Evolutionary conservation across 2,797 vertebrate species (phyloP).

Genomic region (Tokudaia muenninki): DNA sequence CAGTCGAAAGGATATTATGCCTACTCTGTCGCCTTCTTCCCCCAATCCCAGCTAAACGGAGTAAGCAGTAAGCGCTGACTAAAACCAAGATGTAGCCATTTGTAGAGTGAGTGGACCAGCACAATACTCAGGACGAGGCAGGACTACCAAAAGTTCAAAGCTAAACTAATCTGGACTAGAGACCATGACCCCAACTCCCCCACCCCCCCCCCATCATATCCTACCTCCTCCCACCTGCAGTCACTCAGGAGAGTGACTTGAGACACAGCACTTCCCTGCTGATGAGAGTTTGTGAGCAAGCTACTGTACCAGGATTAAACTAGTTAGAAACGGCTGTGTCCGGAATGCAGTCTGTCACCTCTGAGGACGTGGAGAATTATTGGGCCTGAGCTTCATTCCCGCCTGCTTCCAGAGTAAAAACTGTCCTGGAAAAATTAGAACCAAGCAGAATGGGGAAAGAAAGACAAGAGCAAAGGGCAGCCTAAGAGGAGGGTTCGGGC

Average conservation of each 20-base stretch:
- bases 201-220: background rate
- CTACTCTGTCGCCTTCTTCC: background rate
- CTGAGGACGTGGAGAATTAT: background rate
- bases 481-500: background rate
- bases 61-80: background rate
- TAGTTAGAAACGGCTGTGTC: slow-evolving; percentile 1
- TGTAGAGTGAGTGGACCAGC: background rate
- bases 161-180: background rate
- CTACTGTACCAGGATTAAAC: background rate
- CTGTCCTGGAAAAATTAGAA: slow-evolving; percentile 26
- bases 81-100: background rate
- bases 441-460: background rate
- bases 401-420: background rate
- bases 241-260: background rate
- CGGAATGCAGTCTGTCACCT: background rate
- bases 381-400: background rate
- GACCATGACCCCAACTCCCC: background rate
- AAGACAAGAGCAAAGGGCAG: background rate
- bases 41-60: background rate
- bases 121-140: background rate
- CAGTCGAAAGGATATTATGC: background rate
- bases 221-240: background rate
- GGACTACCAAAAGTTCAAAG: background rate
- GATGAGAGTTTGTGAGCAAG: background rate
- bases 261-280: slow-evolving; percentile 25